Evolutionary conservation across 2,888 invertebrate species (phyloP).

Genomic region (Nebria salina): DNA sequence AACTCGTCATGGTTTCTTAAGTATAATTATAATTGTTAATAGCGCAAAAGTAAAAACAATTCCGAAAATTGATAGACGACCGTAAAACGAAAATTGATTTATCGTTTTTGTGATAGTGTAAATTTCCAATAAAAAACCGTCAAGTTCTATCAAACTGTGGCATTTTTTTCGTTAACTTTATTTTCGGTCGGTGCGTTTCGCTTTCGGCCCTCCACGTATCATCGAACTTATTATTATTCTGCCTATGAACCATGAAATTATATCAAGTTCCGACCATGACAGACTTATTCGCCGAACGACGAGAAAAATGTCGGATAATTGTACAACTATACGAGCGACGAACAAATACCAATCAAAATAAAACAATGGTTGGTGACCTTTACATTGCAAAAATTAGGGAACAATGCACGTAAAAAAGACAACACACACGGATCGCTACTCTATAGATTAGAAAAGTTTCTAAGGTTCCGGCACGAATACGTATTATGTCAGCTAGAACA

Average conservation of each 20-base stretch:
- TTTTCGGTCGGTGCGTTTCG: constrained; percentile 19
- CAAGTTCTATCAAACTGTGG: constrained; percentile 37
- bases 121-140: neutral
- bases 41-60: neutral
- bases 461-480: constrained; percentile 32
- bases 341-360: constrained; percentile 11
- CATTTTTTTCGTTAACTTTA: constrained; percentile 31
- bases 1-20: too few species aligned
- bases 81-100: neutral
- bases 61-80: neutral
- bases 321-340: neutral
- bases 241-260: constrained; percentile 47
- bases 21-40: neutral
- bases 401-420: constrained; percentile 37
- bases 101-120: neutral
- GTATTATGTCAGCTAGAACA: constrained; percentile 38
- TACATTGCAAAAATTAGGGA: constrained; percentile 28
- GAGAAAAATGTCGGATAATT: neutral
- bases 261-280: constrained; percentile 39
- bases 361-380: constrained; percentile 19
- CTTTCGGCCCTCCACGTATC: constrained; percentile 27
- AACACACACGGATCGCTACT: constrained; percentile 28
- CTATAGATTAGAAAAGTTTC: neutral
- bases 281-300: constrained; percentile 22
- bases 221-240: constrained; percentile 43